Evolutionary conservation across 64 coral and sea anemone species (phyloP), one percentile per base, ranked within the genome.

Genomic region (Stichodactyla mertensii): DNA sequence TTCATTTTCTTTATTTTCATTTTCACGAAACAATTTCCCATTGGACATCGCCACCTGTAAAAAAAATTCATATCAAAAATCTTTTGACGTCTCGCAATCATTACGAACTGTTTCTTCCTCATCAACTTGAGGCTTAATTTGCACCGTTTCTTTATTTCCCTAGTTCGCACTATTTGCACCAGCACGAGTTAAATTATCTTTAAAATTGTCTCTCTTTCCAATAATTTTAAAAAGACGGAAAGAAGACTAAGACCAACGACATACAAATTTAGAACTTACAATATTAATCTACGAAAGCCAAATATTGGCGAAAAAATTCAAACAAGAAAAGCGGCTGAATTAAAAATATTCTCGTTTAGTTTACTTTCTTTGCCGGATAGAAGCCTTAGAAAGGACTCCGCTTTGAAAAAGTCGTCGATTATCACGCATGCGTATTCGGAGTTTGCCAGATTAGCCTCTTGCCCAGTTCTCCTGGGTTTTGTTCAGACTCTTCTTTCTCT

Each of bases 121-220:
- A 55, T 81, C 6, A 51, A 9, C 78, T 54, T 15, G 20, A 81
- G 18, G 36, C 53, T 81, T 81, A 16, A 28, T 53, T 58, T 74
- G 69, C 69, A 74, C 69, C 27, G 19, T 81, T 55, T 81, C 78
- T 81, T 53, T 8, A 71, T 71, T 45, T 66, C 62, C 22, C 23
- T n/a, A n/a, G n/a, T n/a, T 18, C 62, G 52, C 78, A 81, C 78
- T 55, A 51, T 20, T 81, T 18, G n/a, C 69, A 74, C 69, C 9
- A 74, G 69, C 69, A 74, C 69, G 10, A 74, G 4, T 23, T 74
- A 74, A 74, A 81, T 81, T 18, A 52, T 19, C 31, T 26, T 14
- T 51, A 79, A 13, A 9, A 28, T 51, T 16, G 78, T 81, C 78
- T 81, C 78, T 81, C 51, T 81, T 81, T 81, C 53, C 77, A 53